phyloP scores from a whole-genome alignment of 2,888 invertebrate genomes.

The Aproaerema taeniolella region DNA sequence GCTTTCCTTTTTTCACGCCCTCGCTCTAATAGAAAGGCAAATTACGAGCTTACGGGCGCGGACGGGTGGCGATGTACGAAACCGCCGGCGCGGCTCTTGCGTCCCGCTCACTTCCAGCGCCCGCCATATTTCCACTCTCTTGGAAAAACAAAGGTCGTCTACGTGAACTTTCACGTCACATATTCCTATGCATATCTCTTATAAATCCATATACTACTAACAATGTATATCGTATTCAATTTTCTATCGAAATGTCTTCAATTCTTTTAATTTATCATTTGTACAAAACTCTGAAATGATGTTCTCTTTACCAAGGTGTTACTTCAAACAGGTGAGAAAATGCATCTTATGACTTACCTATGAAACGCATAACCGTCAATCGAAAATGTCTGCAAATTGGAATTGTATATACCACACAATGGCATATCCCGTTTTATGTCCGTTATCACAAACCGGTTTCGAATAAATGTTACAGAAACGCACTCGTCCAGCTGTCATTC shows the following conservation, averaged over 20 bases:
- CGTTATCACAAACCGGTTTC: conserved; percentile 25
- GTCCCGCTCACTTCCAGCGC: conserved; percentile 52
- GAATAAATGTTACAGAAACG: conserved; percentile 24
- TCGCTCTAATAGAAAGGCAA: conserved; percentile 78
- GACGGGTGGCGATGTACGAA: conserved; percentile 77
- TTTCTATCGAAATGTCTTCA: too few species aligned
- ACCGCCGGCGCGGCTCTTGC: conserved; percentile 58
- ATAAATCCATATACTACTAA: too few species aligned
- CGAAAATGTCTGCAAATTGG: conserved; percentile 9
- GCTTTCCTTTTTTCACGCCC: conserved; percentile 79
- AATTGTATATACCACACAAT: conserved; percentile 1
- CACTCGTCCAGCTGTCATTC: conserved; percentile 5
- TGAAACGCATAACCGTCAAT: too few species aligned
- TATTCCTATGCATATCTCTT: conserved; percentile 50
- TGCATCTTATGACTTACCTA: too few species aligned
- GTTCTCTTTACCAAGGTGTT: too few species aligned
- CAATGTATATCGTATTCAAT: too few species aligned
- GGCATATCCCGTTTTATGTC: conserved; percentile 14
- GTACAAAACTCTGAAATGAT: too few species aligned
- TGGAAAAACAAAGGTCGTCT: conserved; percentile 62
- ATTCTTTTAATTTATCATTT: too few species aligned
- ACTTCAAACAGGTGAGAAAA: too few species aligned
- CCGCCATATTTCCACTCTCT: conserved; percentile 46
- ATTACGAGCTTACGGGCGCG: conserved; percentile 78
- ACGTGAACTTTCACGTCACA: conserved; percentile 71